A percentile compares a stretch with the other conserved stretches of the same genome.
phyloP scores from a whole-genome alignment of 2,797 vertebrate genomes.

The Microhierax caerulescens region DNA sequence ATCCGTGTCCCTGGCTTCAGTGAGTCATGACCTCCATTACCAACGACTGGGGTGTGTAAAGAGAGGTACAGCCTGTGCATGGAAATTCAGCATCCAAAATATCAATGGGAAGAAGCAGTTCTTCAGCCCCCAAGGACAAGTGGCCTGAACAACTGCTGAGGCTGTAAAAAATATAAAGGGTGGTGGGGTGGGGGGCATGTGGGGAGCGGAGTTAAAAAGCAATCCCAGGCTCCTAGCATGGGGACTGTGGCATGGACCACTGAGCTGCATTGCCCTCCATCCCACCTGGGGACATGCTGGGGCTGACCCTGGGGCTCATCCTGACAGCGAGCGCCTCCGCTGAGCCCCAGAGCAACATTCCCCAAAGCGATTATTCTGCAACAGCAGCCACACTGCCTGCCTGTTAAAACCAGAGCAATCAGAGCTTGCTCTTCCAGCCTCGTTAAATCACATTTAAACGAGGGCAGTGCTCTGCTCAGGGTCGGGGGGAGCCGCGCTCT shows the following conservation, averaged over 20 bases:
- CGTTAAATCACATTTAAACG: not conserved
- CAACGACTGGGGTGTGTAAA: accelerated
- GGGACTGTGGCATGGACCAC: not conserved
- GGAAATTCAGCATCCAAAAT: not conserved
- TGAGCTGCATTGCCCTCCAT: not conserved
- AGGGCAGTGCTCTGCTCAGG: not conserved
- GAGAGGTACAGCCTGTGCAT: accelerated
- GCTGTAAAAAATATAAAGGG: not conserved
- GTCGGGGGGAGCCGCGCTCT: accelerated
- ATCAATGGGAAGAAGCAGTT: not conserved
- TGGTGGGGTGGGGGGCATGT: too few relatives aligned
- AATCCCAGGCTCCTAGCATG: not conserved
- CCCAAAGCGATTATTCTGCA: not conserved
- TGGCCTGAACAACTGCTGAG: not conserved
- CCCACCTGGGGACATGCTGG: accelerated
- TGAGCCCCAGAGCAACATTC: not conserved
- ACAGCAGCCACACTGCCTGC: accelerated
- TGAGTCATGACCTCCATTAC: not conserved
- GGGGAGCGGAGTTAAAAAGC: not conserved
- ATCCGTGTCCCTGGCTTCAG: accelerated
- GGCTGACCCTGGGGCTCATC: not conserved
- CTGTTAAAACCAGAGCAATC: not conserved
- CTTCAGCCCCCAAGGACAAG: accelerated
- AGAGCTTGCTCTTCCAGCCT: not conserved
- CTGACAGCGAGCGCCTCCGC: not conserved